Percentiles rank a stretch among this genome's conserved stretches.
Evolutionary conservation across 2,797 vertebrate species (phyloP).

Genomic region (Novumbra hubbsi): DNA sequence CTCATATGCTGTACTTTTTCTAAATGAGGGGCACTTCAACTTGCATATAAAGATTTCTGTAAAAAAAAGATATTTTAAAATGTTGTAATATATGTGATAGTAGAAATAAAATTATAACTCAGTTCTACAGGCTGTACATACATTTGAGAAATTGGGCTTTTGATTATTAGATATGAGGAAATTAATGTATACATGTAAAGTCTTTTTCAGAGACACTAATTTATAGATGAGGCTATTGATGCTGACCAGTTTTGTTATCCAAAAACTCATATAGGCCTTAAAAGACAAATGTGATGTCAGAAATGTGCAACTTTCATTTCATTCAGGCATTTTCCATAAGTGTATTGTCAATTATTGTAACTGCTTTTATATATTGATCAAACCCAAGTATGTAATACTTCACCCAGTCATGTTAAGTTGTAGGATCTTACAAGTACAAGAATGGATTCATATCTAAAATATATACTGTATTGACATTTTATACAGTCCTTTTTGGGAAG

Average conservation of each 20-base stretch:
- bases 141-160: constrained; percentile 80
- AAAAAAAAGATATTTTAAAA: constrained; percentile 80
- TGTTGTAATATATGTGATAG: constrained; percentile 88
- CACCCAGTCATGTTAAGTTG: constrained; percentile 50
- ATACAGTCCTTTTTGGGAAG: constrained; percentile 46
- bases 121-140: constrained; percentile 91
- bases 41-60: constrained; percentile 87
- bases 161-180: constrained; percentile 78
- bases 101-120: constrained; percentile 83
- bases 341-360: constrained; percentile 23
- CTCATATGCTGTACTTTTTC: constrained; percentile 74
- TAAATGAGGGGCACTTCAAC: constrained; percentile 83
- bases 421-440: constrained; percentile 26
- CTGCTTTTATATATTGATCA: constrained; percentile 50
- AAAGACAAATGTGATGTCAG: constrained; percentile 61
- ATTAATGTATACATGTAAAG: constrained; percentile 79
- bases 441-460: constrained; percentile 48
- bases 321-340: constrained; percentile 56
- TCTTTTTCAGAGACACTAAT: constrained; percentile 83
- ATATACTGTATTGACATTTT: constrained; percentile 33
- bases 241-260: constrained; percentile 35
- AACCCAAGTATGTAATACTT: constrained; percentile 61
- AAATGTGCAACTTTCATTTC: constrained; percentile 54
- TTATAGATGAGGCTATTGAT: constrained; percentile 74
- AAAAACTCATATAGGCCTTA: constrained; percentile 50